phyloP scores from a whole-genome alignment of 2,888 invertebrate genomes.

The Yponomeuta plumbellus region DNA sequence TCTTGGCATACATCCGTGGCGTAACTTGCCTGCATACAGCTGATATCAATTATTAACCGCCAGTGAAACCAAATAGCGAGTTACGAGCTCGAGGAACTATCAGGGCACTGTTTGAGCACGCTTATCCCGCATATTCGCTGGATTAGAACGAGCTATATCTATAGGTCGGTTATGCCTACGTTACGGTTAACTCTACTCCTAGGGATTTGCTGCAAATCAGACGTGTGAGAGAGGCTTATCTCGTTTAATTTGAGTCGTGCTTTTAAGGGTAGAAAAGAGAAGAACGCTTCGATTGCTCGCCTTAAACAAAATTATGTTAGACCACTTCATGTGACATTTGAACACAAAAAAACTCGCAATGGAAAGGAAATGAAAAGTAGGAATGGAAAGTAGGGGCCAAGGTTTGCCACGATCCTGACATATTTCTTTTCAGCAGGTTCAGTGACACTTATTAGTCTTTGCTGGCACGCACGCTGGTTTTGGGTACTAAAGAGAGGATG shows the following conservation, averaged over 20 bases:
- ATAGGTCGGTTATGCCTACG: constrained; percentile 5
- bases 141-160: constrained; percentile 6
- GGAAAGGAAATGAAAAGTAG: no score
- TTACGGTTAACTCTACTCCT: constrained; percentile 9
- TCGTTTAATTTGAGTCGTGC: neutral
- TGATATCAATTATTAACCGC: constrained; percentile 34
- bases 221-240: neutral
- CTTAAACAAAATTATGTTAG: no score
- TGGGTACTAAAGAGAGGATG: no score
- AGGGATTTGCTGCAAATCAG: neutral
- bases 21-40: constrained; percentile 24
- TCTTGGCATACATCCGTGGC: constrained; percentile 16
- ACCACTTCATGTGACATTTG: no score
- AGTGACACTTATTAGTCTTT: no score
- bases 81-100: constrained; percentile 25
- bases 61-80: constrained; percentile 31
- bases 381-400: no score
- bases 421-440: no score
- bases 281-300: no score
- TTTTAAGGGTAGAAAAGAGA: no score
- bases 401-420: no score
- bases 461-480: no score
- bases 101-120: constrained; percentile 1
- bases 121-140: constrained; percentile 12
- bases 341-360: no score